Conservation (phyloP, 2,888 invertebrate species). For the Geophilus truncorum region DNA sequence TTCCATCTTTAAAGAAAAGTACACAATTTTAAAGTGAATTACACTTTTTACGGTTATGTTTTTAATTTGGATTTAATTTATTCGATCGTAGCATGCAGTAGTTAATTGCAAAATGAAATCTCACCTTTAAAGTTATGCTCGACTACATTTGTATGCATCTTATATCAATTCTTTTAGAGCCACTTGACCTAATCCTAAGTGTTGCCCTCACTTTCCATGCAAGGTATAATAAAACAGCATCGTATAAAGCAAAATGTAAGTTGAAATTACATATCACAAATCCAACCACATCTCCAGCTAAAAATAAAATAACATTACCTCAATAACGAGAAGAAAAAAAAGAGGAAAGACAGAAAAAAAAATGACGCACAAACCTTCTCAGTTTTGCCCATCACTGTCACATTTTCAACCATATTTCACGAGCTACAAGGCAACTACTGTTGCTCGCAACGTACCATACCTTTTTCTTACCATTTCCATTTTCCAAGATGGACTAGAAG, state of each 20-base stretch:
- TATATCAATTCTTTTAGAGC: not conserved
- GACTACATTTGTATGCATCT: not conserved
- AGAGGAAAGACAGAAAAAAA: not conserved
- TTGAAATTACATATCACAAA: not conserved
- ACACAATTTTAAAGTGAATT: not conserved
- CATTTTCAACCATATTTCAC: too few species aligned
- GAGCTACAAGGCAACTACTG: too few species aligned
- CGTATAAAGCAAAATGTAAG: not conserved
- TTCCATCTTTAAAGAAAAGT: not conserved
- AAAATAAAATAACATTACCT: not conserved
- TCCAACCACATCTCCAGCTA: not conserved
- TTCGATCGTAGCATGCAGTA: not conserved
- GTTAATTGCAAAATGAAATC: not conserved
- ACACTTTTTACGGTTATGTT: not conserved
- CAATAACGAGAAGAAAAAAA: not conserved
- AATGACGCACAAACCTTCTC: too few species aligned
- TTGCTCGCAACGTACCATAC: too few species aligned
- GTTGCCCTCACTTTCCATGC: not conserved
- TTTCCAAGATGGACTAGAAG: not conserved
- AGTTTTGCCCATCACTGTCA: too few species aligned
- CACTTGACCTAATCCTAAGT: not conserved
- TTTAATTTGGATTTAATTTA: not conserved
- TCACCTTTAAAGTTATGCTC: not conserved
- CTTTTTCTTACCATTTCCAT: too few species aligned
- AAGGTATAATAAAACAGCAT: not conserved